Evolutionary conservation across 2,888 invertebrate species (phyloP).

Genomic region (Drosophila kokeensis): DNA sequence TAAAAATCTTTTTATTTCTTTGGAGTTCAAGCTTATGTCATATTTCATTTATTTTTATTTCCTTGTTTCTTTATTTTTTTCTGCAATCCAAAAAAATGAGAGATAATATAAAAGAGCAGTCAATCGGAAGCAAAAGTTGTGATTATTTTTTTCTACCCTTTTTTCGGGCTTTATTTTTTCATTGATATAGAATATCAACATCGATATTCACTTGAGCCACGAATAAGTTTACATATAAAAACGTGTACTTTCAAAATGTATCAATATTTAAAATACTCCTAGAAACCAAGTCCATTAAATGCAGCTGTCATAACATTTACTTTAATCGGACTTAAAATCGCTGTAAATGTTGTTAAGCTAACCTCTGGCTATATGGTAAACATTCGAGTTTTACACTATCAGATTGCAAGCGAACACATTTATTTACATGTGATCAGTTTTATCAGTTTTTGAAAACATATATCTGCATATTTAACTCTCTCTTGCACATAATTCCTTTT

Average conservation of each 20-base stretch:
- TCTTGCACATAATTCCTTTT: slow-evolving; percentile 2
- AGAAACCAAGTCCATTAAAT: slow-evolving; percentile 1
- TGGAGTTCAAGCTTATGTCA: neutral
- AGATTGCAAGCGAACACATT: slow-evolving; percentile 28
- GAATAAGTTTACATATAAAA: neutral
- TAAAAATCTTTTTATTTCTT: neutral
- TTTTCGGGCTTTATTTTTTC: neutral
- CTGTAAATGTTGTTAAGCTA: neutral
- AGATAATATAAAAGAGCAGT: neutral
- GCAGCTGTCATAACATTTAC: slow-evolving; percentile 28
- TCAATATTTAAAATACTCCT: neutral
- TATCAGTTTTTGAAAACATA: slow-evolving; percentile 33
- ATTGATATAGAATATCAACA: neutral
- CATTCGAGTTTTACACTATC: slow-evolving; percentile 14
- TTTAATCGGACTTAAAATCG: slow-evolving; percentile 6
- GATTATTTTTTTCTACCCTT: neutral
- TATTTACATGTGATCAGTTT: slow-evolving; percentile 23
- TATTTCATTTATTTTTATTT: neutral
- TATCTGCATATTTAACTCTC: slow-evolving; percentile 2
- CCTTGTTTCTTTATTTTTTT: neutral
- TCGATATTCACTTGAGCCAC: neutral
- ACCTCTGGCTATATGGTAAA: slow-evolving; percentile 11
- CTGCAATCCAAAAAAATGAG: neutral
- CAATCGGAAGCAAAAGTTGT: neutral
- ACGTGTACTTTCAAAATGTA: neutral